Base-by-base conservation (phyloP, 2,113 vertebrate genomes). In the Rhea pennata region DNA sequence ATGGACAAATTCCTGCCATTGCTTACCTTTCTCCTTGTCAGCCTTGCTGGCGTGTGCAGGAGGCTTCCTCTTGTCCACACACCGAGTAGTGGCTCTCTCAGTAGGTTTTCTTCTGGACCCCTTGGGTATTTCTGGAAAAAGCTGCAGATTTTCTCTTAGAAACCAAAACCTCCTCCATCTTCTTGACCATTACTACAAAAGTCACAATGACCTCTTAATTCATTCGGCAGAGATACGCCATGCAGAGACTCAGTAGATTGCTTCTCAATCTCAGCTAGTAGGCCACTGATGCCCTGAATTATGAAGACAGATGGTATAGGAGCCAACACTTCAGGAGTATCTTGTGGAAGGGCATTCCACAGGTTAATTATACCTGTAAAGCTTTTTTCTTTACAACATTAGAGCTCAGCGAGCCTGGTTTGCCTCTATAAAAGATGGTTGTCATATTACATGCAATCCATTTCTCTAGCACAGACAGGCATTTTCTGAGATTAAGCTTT, bases 291-390 rank as follows among this genome's bases (percentile, higher is more conserved):
- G 81, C 36, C 40, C 91, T 90, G 84, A 89, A 31, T 87, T 89
- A 91, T 44, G 74, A 93, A 96, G 93, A 83, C 39, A 83, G 33
- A 85, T 51, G 51, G 12, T 17, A 56, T 74, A 46, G 85, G n/a
- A 39, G 67, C 58, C 81, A 46, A 39, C 39, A 48, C 33, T 66
- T 65, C 4, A 9, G 21, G 33, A 89, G 26, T 33, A 67, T 51
- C 87, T 42, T 17, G 15, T 84, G 62, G 77, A 80, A 93, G 74
- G 84, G 67, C 77, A 87, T 95, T 96, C 91, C 84, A 74, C 88
- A 83, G 88, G 86, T 95, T 95, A 95, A 87, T 89, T 85, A 51
- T 17, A 64, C 29, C 88, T 80, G 50, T 70, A 77, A 93, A 95
- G 77, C 46, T 84, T 84, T 84, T 84, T 46, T 9, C 17, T 92